phyloP scores from a whole-genome alignment of 2,797 vertebrate species.

The Danionella dracula region DNA sequence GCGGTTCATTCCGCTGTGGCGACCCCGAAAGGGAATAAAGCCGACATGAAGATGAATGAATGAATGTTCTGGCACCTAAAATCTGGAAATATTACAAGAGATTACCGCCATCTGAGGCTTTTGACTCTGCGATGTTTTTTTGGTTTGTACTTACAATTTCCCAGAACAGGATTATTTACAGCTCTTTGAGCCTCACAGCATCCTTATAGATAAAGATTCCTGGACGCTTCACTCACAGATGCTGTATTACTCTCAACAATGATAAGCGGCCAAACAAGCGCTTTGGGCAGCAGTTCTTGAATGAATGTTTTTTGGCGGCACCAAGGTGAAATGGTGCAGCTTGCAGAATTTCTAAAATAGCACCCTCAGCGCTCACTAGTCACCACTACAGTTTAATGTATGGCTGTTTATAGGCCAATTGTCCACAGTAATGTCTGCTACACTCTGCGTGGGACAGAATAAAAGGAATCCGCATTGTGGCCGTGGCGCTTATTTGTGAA shows the following conservation, averaged over 20 bases:
- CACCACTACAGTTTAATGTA: neutral
- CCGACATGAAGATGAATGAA: no score
- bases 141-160: neutral
- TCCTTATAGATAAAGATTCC: slow-evolving; percentile 29
- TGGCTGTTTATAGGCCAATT: neutral
- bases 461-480: neutral
- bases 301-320: slow-evolving; percentile 19
- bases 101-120: slow-evolving; percentile 19
- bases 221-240: slow-evolving; percentile 40
- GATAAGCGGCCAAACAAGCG: slow-evolving; percentile 12
- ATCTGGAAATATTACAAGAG: slow-evolving; percentile 34
- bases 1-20: no score
- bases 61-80: neutral
- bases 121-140: slow-evolving; percentile 9
- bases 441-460: neutral
- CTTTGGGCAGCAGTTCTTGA: slow-evolving; percentile 11
- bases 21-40: no score
- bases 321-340: slow-evolving; percentile 6
- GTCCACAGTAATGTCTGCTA: neutral
- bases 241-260: slow-evolving; percentile 42
- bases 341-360: neutral
- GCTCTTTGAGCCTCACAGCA: slow-evolving; percentile 7
- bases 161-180: slow-evolving; percentile 37
- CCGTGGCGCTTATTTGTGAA: neutral
- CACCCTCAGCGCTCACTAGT: neutral